Conservation (phyloP, 2,888 invertebrate species). For the Caenorhabditis sp. region DNA sequence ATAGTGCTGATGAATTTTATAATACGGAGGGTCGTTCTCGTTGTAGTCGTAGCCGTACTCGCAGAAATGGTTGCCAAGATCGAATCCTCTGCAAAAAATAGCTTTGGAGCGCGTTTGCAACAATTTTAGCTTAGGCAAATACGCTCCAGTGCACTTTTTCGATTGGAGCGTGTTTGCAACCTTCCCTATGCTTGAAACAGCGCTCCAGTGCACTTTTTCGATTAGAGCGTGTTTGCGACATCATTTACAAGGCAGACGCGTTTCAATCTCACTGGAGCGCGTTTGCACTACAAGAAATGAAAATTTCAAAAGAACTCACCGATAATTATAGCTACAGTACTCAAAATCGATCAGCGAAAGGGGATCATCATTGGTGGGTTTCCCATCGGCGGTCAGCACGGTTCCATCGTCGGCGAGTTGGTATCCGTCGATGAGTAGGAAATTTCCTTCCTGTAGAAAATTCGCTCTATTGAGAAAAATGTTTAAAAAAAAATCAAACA, state of each 20-base stretch:
- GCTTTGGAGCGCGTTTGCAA: background rate
- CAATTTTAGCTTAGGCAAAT: no score
- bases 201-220: background rate
- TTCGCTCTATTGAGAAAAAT: background rate
- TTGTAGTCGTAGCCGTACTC: conserved; percentile 75
- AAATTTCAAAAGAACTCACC: no score
- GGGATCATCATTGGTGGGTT: conserved; percentile 61
- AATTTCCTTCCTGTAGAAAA: conserved; percentile 71
- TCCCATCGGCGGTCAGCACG: conserved; percentile 57
- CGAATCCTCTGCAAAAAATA: conserved; percentile 70
- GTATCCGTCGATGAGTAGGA: conserved; percentile 70
- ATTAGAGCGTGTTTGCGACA: no score
- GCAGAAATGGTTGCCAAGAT: conserved; percentile 76
- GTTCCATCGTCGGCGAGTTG: conserved; percentile 68
- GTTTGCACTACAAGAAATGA: background rate
- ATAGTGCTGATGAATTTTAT: conserved; percentile 70
- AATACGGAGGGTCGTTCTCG: conserved; percentile 67
- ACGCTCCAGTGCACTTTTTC: no score
- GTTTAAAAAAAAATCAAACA: no score
- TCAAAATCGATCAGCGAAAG: conserved; percentile 75
- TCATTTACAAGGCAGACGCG: no score
- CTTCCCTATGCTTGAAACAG: background rate
- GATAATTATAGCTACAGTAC: conserved; percentile 75
- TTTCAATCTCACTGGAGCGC: background rate
- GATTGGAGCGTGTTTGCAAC: background rate